phyloP scores from a whole-genome alignment of 2,797 vertebrate genomes.

The Synaphobranchus kaupii region DNA sequence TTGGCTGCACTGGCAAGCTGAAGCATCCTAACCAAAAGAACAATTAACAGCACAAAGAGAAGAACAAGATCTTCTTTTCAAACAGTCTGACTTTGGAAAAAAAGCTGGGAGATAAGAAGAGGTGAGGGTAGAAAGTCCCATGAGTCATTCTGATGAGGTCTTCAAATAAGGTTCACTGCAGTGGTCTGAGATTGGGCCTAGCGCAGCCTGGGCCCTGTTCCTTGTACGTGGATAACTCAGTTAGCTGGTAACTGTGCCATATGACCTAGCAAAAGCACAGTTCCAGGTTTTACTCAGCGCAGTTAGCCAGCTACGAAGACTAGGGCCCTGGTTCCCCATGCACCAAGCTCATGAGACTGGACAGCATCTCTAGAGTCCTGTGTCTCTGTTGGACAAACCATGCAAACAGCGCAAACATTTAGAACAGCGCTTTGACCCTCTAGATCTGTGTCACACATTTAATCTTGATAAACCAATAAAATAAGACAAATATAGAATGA shows the following conservation, averaged over 20 bases:
- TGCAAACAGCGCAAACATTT: not conserved
- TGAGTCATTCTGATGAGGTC: not conserved
- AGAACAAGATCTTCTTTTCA: not conserved
- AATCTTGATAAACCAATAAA: not conserved
- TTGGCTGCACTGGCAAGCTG: not conserved
- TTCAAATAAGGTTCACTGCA: not conserved
- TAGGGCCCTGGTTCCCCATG: not conserved
- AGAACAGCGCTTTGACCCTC: not conserved
- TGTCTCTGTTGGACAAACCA: not conserved
- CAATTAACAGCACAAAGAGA: not conserved
- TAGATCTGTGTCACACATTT: not conserved
- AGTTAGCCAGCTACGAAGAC: too few species aligned
- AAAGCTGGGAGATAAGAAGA: not conserved
- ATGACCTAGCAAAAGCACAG: too few species aligned
- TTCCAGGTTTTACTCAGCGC: too few species aligned
- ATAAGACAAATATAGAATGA: not conserved
- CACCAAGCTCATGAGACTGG: not conserved
- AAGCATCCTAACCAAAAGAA: not conserved
- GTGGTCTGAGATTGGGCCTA: not conserved
- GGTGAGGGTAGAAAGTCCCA: not conserved
- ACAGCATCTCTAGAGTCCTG: not conserved
- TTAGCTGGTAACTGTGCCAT: too few species aligned
- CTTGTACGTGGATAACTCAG: too few species aligned
- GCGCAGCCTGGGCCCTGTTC: not conserved
- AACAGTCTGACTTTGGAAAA: not conserved